Percentiles rank a stretch among this genome's conserved stretches.
These are phyloP conservation scores for Perodicticus potto DNA, from an alignment of 2,797 vertebrate species.

Conservation along the genomic window DNA sequence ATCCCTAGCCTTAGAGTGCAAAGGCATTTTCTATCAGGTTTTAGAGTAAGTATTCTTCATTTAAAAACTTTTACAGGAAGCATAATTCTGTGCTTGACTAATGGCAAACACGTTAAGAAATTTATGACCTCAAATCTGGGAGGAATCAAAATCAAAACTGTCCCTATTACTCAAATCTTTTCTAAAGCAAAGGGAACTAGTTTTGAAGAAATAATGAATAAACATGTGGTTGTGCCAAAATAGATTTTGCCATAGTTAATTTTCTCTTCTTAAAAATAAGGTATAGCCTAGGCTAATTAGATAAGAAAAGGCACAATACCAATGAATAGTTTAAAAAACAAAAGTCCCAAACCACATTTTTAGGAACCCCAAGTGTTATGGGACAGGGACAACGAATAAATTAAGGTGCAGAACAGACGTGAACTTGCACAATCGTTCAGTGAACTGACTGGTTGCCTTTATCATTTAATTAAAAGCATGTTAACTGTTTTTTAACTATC, in stretches of 20 bases:
- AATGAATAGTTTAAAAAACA: neutral
- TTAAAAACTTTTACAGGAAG: neutral
- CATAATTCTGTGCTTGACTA: neutral
- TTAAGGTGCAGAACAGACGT: neutral
- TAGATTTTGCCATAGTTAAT: neutral
- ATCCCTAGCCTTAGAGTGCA: neutral
- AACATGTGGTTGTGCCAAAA: neutral
- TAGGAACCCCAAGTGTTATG: neutral
- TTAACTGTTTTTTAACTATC: neutral
- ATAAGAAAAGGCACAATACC: neutral
- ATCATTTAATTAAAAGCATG: neutral
- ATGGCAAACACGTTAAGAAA: constrained; percentile 6
- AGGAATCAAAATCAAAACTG: constrained; percentile 29
- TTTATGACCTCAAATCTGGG: neutral
- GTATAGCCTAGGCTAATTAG: neutral
- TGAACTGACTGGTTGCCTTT: neutral
- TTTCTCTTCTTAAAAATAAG: constrained; percentile 32
- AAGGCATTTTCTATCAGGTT: neutral
- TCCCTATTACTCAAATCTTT: neutral
- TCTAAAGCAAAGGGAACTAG: constrained; percentile 34
- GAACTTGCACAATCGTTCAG: neutral
- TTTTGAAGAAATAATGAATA: constrained; percentile 39
- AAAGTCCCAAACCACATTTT: neutral
- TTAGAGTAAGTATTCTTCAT: neutral
- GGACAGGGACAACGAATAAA: neutral